Percentiles rank a stretch among this genome's conserved stretches.
Evolutionary conservation across 1,140 invertebrate species (phyloP).

Genomic region (Cyrtorhinus lividipennis): DNA sequence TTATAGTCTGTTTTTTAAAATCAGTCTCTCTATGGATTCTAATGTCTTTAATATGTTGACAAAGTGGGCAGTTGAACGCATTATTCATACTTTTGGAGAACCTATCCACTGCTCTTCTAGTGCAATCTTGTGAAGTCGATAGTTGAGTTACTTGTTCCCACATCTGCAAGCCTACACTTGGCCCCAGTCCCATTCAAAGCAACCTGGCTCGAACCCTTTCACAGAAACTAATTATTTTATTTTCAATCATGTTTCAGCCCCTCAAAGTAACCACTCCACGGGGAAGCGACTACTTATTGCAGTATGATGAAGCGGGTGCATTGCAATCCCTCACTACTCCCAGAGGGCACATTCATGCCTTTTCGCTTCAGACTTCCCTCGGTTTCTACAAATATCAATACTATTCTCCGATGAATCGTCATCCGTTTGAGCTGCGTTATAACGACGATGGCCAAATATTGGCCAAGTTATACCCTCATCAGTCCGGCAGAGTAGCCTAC

Average conservation of each 20-base stretch:
- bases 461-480: conserved; percentile 76
- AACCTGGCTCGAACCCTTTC: too few relatives aligned
- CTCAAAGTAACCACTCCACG: conserved; percentile 81
- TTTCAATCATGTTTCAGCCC: conserved; percentile 36
- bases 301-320: conserved; percentile 83
- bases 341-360: conserved; percentile 79
- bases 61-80: too few relatives aligned
- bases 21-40: too few relatives aligned
- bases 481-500: conserved; percentile 75
- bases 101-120: too few relatives aligned
- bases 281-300: conserved; percentile 79
- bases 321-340: conserved; percentile 82
- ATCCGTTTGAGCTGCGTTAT: conserved; percentile 80
- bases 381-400: conserved; percentile 88
- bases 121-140: too few relatives aligned
- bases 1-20: too few relatives aligned
- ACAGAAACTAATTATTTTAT: too few relatives aligned
- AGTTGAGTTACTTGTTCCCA: too few relatives aligned
- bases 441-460: conserved; percentile 79
- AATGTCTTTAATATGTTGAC: too few relatives aligned
- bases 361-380: conserved; percentile 77
- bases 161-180: too few relatives aligned
- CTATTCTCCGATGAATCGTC: conserved; percentile 73
- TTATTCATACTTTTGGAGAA: too few relatives aligned
- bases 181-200: too few relatives aligned